A percentile compares a stretch with the other conserved stretches of the same genome.
phyloP scores from a whole-genome alignment of 2,888 invertebrate genomes.

The Amphipyra berbera region DNA sequence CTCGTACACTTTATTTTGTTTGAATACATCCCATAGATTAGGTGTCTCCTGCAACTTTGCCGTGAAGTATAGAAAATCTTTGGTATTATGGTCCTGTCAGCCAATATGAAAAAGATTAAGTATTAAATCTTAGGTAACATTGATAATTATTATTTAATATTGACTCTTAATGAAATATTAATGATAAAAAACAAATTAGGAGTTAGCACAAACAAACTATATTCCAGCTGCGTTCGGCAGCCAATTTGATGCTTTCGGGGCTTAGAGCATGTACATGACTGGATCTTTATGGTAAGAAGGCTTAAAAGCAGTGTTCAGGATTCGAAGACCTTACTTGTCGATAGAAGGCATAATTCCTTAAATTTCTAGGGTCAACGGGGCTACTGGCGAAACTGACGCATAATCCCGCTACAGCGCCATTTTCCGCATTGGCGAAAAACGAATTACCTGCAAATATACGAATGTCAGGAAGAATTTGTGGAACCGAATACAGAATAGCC shows the following conservation, averaged over 20 bases:
- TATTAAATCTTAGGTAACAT: no score
- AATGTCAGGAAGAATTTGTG: background rate
- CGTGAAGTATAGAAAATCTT: conserved; percentile 81
- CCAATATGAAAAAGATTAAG: background rate
- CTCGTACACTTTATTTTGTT: conserved; percentile 80
- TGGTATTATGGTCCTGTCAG: conserved; percentile 78
- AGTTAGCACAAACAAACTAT: no score
- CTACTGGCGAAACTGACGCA: conserved; percentile 79
- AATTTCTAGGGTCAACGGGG: conserved; percentile 73
- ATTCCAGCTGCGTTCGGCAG: no score
- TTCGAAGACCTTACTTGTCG: conserved; percentile 71
- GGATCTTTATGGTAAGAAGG: no score
- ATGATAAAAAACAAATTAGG: no score
- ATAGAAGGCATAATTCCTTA: conserved; percentile 80
- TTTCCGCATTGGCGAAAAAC: conserved; percentile 70
- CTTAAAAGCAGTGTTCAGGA: background rate
- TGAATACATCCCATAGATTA: conserved; percentile 80
- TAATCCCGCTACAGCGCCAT: conserved; percentile 74
- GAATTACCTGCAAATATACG: conserved; percentile 73
- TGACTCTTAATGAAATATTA: background rate
- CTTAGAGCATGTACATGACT: no score
- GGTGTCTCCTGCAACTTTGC: conserved; percentile 85
- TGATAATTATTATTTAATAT: background rate
- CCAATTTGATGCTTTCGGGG: no score
- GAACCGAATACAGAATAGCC: no score